A percentile compares a stretch with the other conserved stretches of the same genome.
phyloP scores from a whole-genome alignment of 2,797 vertebrate genomes.

The Lacerta bilineata region DNA sequence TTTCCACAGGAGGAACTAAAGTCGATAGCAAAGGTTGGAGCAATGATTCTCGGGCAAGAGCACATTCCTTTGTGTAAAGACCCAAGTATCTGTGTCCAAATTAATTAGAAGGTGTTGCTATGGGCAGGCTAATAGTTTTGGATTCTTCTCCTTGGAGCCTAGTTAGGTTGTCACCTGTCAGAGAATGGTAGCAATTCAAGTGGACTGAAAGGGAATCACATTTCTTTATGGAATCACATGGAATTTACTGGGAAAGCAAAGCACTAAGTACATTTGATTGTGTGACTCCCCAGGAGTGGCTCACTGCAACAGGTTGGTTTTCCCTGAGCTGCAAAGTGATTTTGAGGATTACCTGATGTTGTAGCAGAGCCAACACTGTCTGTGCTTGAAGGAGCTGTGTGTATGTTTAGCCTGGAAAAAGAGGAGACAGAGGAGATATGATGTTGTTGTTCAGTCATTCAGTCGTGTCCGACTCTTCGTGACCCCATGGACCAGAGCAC shows the following conservation, averaged over 20 bases:
- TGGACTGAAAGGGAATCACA: constrained; percentile 7
- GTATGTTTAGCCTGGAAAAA: too few species aligned
- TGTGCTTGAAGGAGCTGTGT: background rate
- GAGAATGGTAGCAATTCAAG: background rate
- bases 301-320: background rate
- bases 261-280: background rate
- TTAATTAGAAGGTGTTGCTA: background rate
- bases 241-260: background rate
- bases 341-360: background rate
- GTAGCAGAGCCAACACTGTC: background rate
- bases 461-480: too few species aligned
- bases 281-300: background rate
- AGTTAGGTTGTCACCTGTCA: constrained; percentile 13
- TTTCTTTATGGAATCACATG: constrained; percentile 3
- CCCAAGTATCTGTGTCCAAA: fast-evolving
- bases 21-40: constrained; percentile 48
- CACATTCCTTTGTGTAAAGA: background rate
- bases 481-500: too few species aligned
- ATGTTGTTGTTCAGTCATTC: too few species aligned
- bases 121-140: background rate
- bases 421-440: too few species aligned
- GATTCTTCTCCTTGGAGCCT: background rate
- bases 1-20: constrained; percentile 59
- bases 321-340: background rate
- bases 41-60: background rate